These are phyloP conservation scores for Notocelia uddmanniana DNA, from an alignment of 2,888 invertebrate species.

Conservation along the genomic window DNA sequence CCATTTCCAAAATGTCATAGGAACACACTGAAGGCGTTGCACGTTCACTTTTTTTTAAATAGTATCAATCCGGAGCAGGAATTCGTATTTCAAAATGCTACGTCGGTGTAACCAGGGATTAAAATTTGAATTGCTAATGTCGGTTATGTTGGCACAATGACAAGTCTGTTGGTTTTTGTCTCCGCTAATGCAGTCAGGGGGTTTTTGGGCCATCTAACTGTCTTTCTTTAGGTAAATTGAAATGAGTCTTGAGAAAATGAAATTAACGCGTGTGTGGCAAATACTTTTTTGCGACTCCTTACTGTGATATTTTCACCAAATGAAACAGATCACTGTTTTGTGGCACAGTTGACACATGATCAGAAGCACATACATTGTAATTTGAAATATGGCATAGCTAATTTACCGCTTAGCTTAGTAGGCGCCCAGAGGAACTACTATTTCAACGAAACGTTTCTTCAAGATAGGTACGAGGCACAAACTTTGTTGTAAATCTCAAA, in stretches of 20 bases:
- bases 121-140: slow-evolving; percentile 45
- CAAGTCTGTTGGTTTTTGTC: slow-evolving; percentile 35
- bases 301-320: neutral
- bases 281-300: slow-evolving; percentile 3
- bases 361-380: neutral
- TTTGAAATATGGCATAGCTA: neutral
- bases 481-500: no score
- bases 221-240: slow-evolving; percentile 23
- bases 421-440: no score
- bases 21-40: no score
- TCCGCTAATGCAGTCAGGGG: slow-evolving; percentile 31
- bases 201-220: slow-evolving; percentile 18
- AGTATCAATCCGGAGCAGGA: neutral
- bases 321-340: neutral
- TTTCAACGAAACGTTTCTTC: no score
- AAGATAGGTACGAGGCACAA: no score
- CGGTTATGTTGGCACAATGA: slow-evolving; percentile 35
- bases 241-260: slow-evolving; percentile 6
- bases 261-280: slow-evolving; percentile 2
- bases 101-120: slow-evolving; percentile 27
- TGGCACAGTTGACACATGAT: neutral
- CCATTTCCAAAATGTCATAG: slow-evolving; percentile 14
- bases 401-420: no score
- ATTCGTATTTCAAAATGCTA: slow-evolving; percentile 21
- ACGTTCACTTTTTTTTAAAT: slow-evolving; percentile 7